Base-by-base conservation (phyloP, 2,113 vertebrate species). In the Pelusios castaneus region DNA sequence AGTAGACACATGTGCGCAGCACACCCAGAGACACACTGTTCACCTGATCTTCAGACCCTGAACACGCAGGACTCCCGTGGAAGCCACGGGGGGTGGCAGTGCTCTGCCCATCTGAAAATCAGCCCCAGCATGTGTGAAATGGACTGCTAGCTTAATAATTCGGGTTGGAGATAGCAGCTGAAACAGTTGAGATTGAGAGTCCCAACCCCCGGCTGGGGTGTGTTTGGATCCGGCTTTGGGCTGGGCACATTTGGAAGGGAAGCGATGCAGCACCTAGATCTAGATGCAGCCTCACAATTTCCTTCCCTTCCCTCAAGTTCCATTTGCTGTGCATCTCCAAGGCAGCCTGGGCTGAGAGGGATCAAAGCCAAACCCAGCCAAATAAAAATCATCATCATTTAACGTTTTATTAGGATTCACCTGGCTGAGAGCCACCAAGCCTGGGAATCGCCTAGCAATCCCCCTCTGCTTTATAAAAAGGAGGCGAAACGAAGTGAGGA, bases 341-440 rank as follows among this genome's bases (percentile, higher is more conserved):
- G 0, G 2, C 84, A 76, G 75, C 75, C 78, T 0, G 1, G 11
- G 14, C 29, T 31, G 7, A 16, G 25, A 49, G 34, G 49, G 13
- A 49, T 45, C n/a, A 7, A 77, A 90, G 80, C 91, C 92, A 96
- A 93, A 87, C 29, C 63, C 70, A 41, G 4, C 10, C 0, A 4
- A 84, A 80, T 52, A 76, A 87, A 70, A 89, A 27, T 12, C 16
- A 63, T 91, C 75, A 82, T 94, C 81, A 86, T 43, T 51, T 2
- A 14, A 73, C 80, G 79, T 25, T 85, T 11, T 85, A 67, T 60
- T 81, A 86, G 79, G 82, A 51, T 92, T 75, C 0, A 0, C 75
- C 87, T 76, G 85, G 94, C 49, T 4, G 1, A 2, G 2, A 1
- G 76, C 80, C 17, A 14, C 0, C 38, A 77, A 80, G 83, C 82